These are phyloP conservation scores for Hyphantria cunea DNA, from an alignment of 1,140 invertebrate genomes.

Conservation along the genomic window DNA sequence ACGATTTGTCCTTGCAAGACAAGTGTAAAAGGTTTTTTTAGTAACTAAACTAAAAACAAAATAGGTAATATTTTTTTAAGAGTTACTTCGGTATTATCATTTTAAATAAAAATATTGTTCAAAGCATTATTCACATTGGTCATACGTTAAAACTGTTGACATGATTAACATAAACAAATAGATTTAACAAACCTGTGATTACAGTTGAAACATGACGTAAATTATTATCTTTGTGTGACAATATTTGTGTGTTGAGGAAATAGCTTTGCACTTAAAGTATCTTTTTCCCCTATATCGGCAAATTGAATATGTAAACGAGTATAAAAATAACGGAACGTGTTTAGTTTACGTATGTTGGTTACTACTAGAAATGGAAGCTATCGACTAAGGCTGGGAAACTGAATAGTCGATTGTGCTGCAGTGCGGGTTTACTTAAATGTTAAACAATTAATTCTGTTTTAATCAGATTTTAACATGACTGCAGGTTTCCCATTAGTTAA, in stretches of 20 bases:
- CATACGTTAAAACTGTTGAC: too few species aligned
- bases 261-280: too few species aligned
- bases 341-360: background rate
- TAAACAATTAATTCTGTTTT: background rate
- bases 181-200: too few species aligned
- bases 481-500: background rate
- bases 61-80: background rate
- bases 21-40: background rate
- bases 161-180: too few species aligned
- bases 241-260: too few species aligned
- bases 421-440: background rate
- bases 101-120: too few species aligned
- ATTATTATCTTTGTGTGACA: too few species aligned
- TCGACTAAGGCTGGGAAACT: background rate
- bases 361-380: background rate
- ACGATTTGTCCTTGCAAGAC: background rate
- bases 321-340: too few species aligned
- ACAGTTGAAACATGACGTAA: too few species aligned
- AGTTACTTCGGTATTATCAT: background rate
- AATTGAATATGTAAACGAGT: too few species aligned
- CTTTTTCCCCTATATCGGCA: too few species aligned
- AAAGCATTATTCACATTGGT: too few species aligned
- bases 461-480: background rate
- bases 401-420: background rate
- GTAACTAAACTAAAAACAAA: background rate